Evolutionary conservation across 92 coral and sea anemone species (phyloP), one percentile per base, ranked within the genome.

Genomic region (Heteractis magnifica): DNA sequence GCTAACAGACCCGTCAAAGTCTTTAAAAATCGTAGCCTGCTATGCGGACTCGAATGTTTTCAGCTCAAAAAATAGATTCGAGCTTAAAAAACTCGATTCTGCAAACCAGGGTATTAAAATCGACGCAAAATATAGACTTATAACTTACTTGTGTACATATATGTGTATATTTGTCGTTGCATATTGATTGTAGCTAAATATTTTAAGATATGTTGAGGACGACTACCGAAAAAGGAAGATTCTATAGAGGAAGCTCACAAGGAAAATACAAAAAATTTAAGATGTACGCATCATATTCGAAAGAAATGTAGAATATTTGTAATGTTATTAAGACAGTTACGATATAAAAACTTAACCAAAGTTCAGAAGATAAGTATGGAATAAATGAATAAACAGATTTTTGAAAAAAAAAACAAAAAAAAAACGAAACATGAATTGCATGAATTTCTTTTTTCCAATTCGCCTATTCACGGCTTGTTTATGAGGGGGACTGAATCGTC

Each of bases 301-400:
- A 23, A n/a, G 14, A 7, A 68, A 68, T 68, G 49, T 68, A 68
- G 73, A 68, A 68, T 68, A 68, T 68, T 68, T 65, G 72, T 65
- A 65, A 65, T 18, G 18, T 20, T n/a, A n/a, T 65, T 14, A 68
- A 68, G 73, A 20, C 73, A 26, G 73, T 21, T 23, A 68, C 73
- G 3, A 68, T 68, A 68, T 64, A n/a, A 16, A 64, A 64, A 64
- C 26, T 64, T 64, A 23, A 64, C 21, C 21, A 64, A 64, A 16
- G 73, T 68, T 68, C 73, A 26, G 9, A 23, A 68, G 73, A 20
- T 68, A 68, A 68, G 73, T 10, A 64, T 64, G 71, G 11, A 64
- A 64, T 19, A 64, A 64, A 64, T 64, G 6, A 53, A 53, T 53
- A 64, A 64, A 64, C 8, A 64, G 71, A 64, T 18, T 64, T 64